Evolutionary conservation across 2,888 invertebrate species (phyloP).

Genomic region (Ganaspis brasiliensis): DNA sequence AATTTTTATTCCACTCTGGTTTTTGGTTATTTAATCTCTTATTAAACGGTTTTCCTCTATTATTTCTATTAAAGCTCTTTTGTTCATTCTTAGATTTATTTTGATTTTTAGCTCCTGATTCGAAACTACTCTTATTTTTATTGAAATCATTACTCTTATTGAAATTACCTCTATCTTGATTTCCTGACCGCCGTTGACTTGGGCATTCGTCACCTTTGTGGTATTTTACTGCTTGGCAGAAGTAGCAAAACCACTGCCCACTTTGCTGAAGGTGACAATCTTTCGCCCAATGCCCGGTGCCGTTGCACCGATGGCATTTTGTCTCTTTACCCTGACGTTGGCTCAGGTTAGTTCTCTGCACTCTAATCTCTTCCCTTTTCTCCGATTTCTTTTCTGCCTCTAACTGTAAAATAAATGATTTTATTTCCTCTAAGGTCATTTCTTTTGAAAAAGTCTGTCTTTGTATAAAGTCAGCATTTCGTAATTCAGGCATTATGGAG

Average conservation of each 20-base stretch:
- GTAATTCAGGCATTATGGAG: conserved; percentile 46
- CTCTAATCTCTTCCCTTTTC: conserved; percentile 37
- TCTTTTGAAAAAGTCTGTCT: conserved; percentile 51
- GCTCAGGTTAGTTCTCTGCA: conserved; percentile 16
- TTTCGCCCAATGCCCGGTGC: conserved; percentile 44
- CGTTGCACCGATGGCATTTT: conserved; percentile 46
- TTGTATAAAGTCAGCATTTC: conserved; percentile 49
- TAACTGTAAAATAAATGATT: conserved; percentile 52
- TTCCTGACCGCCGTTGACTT: not conserved
- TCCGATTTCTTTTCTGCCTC: conserved; percentile 49
- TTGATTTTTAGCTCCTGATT: conserved; percentile 11
- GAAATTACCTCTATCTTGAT: conserved; percentile 7
- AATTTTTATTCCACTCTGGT: too few species aligned
- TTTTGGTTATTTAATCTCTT: too few species aligned
- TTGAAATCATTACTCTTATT: conserved; percentile 7
- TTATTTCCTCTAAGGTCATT: conserved; percentile 55
- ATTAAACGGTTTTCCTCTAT: too few species aligned
- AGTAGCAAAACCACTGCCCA: conserved; percentile 54
- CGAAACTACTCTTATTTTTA: not conserved
- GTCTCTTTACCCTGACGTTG: conserved; percentile 10
- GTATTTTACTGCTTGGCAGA: conserved; percentile 45
- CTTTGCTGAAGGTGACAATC: conserved; percentile 36
- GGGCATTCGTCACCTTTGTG: conserved; percentile 50
- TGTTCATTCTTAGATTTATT: conserved; percentile 12
- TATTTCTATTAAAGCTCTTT: not conserved